Conservation (phyloP, 2,888 invertebrate species). For the Argyra leucocephala region DNA sequence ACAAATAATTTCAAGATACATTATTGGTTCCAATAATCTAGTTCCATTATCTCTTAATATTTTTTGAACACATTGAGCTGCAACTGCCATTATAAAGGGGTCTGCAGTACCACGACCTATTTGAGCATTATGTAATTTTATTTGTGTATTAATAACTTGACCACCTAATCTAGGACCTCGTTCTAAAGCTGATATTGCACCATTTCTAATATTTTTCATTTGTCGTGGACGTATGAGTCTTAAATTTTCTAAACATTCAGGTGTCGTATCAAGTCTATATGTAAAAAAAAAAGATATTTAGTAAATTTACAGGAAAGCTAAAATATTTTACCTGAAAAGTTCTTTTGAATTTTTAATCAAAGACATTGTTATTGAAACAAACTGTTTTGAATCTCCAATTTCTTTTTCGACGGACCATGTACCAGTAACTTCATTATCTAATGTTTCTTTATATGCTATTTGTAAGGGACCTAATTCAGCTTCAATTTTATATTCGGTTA, state of each 20-base stretch:
- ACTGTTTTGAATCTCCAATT: constrained; percentile 41
- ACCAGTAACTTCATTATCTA: constrained; percentile 37
- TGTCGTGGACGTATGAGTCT: constrained; percentile 55
- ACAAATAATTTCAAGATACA: constrained; percentile 69
- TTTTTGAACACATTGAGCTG: constrained; percentile 71
- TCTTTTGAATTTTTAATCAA: constrained; percentile 43
- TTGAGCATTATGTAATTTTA: constrained; percentile 66
- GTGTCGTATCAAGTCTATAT: constrained; percentile 54
- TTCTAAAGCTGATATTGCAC: constrained; percentile 57
- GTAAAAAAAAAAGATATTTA: constrained; percentile 7
- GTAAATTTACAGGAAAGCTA: neutral
- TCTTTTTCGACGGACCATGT: constrained; percentile 37
- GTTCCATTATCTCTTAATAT: constrained; percentile 31
- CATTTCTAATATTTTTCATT: constrained; percentile 61
- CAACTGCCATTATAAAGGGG: constrained; percentile 69
- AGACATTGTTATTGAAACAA: constrained; percentile 37
- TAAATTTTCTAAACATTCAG: constrained; percentile 60
- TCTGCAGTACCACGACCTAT: constrained; percentile 67
- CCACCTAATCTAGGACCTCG: constrained; percentile 81
- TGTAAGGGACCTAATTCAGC: constrained; percentile 83
- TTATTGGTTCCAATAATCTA: constrained; percentile 75
- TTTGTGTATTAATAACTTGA: constrained; percentile 66
- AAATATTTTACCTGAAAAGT: constrained; percentile 42
- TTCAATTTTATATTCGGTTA: constrained; percentile 81
- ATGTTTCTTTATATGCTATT: constrained; percentile 81